Percentiles rank a stretch among this genome's conserved stretches.
phyloP scores from a whole-genome alignment of 1,140 invertebrate species.

The Coptotermes formosanus region DNA sequence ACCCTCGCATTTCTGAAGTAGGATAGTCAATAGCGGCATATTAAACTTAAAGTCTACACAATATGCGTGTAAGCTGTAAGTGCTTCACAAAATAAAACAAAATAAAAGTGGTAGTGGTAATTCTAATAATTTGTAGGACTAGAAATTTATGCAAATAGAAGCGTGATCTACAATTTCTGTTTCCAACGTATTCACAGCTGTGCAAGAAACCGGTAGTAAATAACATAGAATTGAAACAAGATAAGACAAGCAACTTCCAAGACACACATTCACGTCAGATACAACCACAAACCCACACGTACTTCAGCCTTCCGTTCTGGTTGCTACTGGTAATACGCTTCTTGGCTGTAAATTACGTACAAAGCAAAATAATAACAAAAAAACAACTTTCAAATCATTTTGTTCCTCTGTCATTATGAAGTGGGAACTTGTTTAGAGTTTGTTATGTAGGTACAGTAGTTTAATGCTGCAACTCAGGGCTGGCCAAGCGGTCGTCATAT shows the following conservation, averaged over 20 bases:
- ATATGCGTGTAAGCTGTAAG: too few relatives aligned
- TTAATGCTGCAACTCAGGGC: not conserved
- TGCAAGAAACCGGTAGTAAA: not conserved
- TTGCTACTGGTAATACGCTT: conserved; percentile 5
- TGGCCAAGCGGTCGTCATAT: not conserved
- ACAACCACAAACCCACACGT: not conserved
- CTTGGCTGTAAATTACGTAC: conserved; percentile 9
- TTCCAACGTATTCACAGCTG: not conserved
- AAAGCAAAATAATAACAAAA: not conserved
- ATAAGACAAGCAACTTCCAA: not conserved
- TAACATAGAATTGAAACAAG: not conserved
- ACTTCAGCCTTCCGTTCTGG: not conserved
- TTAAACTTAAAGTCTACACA: too few relatives aligned
- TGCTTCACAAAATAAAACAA: too few relatives aligned
- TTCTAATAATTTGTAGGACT: too few relatives aligned
- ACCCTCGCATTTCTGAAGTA: too few relatives aligned
- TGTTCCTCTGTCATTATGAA: conserved; percentile 12
- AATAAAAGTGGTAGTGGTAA: too few relatives aligned
- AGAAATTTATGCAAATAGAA: too few relatives aligned
- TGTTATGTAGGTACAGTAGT: not conserved
- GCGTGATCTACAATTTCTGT: too few relatives aligned
- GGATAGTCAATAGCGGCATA: too few relatives aligned
- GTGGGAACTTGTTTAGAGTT: not conserved
- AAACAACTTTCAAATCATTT: not conserved
- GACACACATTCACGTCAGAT: not conserved